Evolutionary conservation across 1,140 invertebrate species (phyloP).

Genomic region (Drosophila ambigua): DNA sequence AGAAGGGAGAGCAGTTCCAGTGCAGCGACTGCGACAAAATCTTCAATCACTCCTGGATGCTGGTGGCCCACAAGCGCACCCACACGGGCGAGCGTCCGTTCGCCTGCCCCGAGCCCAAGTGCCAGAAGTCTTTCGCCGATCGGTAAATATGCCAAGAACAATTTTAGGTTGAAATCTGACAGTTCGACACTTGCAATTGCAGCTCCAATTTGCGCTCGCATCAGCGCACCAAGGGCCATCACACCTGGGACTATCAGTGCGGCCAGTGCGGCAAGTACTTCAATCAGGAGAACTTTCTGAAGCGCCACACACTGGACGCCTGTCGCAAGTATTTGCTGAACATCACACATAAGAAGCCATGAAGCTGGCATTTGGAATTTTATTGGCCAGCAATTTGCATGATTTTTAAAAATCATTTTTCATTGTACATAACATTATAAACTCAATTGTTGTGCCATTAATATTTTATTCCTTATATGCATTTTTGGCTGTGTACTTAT

Average conservation of each 20-base stretch:
- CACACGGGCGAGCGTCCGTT: conserved; percentile 90
- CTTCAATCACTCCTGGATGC: conserved; percentile 88
- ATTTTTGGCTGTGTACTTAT: no score
- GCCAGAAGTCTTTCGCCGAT: conserved; percentile 90
- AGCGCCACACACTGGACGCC: conserved; percentile 89
- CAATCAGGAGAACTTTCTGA: conserved; percentile 89
- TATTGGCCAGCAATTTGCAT: no score
- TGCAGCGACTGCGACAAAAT: conserved; percentile 85
- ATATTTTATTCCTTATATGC: no score
- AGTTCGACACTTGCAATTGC: conserved; percentile 17
- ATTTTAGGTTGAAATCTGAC: background rate
- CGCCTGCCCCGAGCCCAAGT: conserved; percentile 86
- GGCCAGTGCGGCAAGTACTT: conserved; percentile 89
- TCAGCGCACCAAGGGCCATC: conserved; percentile 88
- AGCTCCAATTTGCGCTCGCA: conserved; percentile 89
- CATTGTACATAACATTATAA: no score
- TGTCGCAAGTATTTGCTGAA: conserved; percentile 86
- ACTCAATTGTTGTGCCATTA: no score
- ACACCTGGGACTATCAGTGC: conserved; percentile 88
- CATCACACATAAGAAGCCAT: conserved; percentile 28
- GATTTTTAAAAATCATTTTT: no score
- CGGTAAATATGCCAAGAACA: conserved; percentile 84
- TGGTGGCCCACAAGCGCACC: conserved; percentile 88
- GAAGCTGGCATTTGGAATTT: no score
- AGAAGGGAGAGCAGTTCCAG: conserved; percentile 52